Conservation (phyloP, 2,797 vertebrate genomes). For the Petrocephalus sullivani region DNA sequence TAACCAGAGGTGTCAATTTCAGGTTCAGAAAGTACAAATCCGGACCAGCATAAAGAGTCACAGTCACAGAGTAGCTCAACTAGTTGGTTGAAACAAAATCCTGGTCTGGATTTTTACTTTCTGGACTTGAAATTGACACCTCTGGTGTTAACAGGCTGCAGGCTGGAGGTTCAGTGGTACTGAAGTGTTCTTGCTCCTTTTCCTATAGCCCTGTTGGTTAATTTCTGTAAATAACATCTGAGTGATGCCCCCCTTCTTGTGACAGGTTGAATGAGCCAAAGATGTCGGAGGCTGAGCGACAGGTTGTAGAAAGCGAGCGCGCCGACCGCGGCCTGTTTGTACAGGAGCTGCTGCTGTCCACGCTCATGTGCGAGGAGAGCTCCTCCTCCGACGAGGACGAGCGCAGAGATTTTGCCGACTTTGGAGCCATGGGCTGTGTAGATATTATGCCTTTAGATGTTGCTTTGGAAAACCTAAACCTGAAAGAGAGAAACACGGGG, state of each 20-base stretch:
- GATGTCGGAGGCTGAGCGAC: conserved; percentile 92
- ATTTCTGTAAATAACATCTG: not conserved
- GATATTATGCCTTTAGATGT: conserved; percentile 99
- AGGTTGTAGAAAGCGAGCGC: conserved; percentile 85
- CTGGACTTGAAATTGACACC: not conserved
- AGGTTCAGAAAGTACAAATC: no score
- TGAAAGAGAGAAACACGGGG: conserved; percentile 89
- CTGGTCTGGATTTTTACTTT: not conserved
- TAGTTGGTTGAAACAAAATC: no score
- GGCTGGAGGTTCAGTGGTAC: not conserved
- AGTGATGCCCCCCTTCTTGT: not conserved
- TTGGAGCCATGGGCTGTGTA: conserved; percentile 99
- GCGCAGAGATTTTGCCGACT: conserved; percentile 89
- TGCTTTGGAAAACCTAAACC: conserved; percentile 98
- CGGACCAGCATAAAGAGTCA: no score
- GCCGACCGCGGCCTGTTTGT: conserved; percentile 95
- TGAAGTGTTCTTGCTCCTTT: not conserved
- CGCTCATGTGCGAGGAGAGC: conserved; percentile 91
- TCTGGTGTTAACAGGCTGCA: not conserved
- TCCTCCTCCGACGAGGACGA: conserved; percentile 97
- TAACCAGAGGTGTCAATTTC: no score
- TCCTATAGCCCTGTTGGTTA: not conserved
- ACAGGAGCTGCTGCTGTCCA: conserved; percentile 94
- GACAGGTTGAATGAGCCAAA: conserved; percentile 93
- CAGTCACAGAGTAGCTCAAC: no score